Base-by-base conservation (phyloP, 2,797 vertebrate genomes). In the Streptopelia turtur region DNA sequence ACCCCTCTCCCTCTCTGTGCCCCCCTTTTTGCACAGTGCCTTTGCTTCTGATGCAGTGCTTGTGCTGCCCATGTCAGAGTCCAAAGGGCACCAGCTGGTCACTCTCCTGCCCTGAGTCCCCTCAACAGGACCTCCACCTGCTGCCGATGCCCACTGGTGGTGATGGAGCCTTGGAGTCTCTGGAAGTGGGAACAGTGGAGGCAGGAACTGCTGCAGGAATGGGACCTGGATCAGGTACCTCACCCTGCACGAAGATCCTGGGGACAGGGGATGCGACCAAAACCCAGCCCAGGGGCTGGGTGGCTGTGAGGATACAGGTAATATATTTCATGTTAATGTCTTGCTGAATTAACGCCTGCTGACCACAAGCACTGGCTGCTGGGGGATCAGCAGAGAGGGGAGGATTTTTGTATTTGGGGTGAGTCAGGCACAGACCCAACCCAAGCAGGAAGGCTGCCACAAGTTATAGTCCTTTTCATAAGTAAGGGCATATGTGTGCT, bases 191-290 rank as follows among this genome's bases (percentile, higher is more conserved):
- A 53, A 72, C 1, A 2, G 31, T 31, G 28, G 79, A 37, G 21
- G 53, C 23, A 75, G 41, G 15, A 89, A 43, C 7, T 4, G 16
- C 30, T 50, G 33, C 2, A 13, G 39, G 28, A 41, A 13, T 21
- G 9, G 57, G 45, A 56, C 16, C 50, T 65, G 28, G 1, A 11
- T 20, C 0, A 0, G 1, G 10, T 61, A 10, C 14, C 17, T 39
- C 9, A 15, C 7, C 7, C 33, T 39, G 18, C 22, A 31, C 0
- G 0, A 43, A 78, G 11, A 59, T 17, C 45, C 17, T 47, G 23
- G 12, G n/a, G 28, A 1, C 17, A 49, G 17, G 37, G 41, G 64
- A 6, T 13, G 33, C 11, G 5, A 9, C 37, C 0, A 0, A 61
- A 90, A 76, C 20, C 9, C 3, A 5, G 6, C 30, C 50, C 1